Base-by-base conservation (phyloP, 1,140 invertebrate genomes). In the Drosophila sulfurigaster region DNA sequence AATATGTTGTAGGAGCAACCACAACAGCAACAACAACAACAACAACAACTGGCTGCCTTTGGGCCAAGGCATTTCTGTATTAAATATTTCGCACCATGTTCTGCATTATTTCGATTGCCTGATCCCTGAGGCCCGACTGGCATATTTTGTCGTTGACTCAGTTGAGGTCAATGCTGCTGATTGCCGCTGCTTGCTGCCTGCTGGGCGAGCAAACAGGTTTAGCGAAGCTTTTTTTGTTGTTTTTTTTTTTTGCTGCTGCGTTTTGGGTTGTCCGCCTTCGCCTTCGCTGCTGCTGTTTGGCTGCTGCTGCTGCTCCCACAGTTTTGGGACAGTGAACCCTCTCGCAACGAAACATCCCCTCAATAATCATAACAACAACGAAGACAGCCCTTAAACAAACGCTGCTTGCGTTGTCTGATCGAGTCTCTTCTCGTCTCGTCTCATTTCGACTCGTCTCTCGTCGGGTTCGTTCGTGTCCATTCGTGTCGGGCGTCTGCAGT, bases 21-120 rank as follows among this genome's bases (percentile, higher is more conserved):
- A 49, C 20, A 30, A 16, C 10, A 41, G 10, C 16, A 28, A n/a
- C 20, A 56, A n/a, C 25, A 56, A 35, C 56, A 69, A 52, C 20
- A 72, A 49, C 20, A 30, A 16, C 10, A 41, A 80, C 78, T 75
- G 46, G 46, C 66, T 60, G 60, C 59, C 56, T 85, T 78, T 79
- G 70, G 70, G 60, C 72, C 75, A 68, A 66, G 75, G 49, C 79
- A 82, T 88, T 88, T 87, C 69, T 83, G 83, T 88, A 87, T 87
- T 87, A 88, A 88, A 89, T 89, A 88, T 89, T 88, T 88, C 83
- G 83, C 83, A 88, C 85, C 83, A 88, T 88, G 85, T 88, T 88
- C 80, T 88, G 83, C 83, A 88, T 88, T 88, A 83, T 89, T 88
- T 87, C 81, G 83, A 88, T 83, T 83, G 83, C 72, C 64, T 38